Base-by-base conservation (phyloP, 2,888 invertebrate species). In the Agriopis leucophaearia region DNA sequence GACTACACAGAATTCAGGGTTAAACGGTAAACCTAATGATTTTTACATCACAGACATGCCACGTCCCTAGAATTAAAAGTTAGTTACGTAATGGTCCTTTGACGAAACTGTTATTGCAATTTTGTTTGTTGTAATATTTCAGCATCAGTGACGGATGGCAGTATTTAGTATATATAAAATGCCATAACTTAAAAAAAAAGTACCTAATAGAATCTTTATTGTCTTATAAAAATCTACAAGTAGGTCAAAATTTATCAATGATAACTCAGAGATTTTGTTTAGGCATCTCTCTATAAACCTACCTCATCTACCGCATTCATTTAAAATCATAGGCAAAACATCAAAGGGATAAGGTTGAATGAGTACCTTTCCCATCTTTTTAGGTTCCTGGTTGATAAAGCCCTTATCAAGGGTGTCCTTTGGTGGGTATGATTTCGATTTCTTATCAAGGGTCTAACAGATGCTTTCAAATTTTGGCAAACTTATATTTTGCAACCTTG, bases 1-100 rank as follows among this genome's bases (percentile, higher is more conserved):
- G 36, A 51, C 57, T 52, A 35, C 38, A n/a, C 8, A 35, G 16
- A 56, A 50, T 60, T 54, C 38, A 59, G 54, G 59, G 65, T 59
- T 59, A 65, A 65, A 55, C 59, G 65, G 27, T 48, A 36, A 18
- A 58, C 44, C 58, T 47, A 18, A 64, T 38, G 52, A 38, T 52
- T 50, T 50, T 50, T 50, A 13, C 27, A 6, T 0, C 13, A 13
- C 6, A 27, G 27, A 35, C 35, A 35, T 3, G 27, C 12, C 18
- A 27, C 38, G 38, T 38, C 6, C 38, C 9, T 38, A 38, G 44
- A 44, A 27, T 27, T n/a, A 10, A 44, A 42, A 44, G 13, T 5
- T 44, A 44, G 27, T 27, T 27, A 44, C n/a, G 42, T 10, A 44
- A 9, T 38, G 8, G 2, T 38, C 7, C 4, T 38, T 7, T 42